Evolutionary conservation across 2,113 vertebrate genomes (phyloP), one percentile per base, ranked within the genome.

Genomic region (Etheostoma cragini): DNA sequence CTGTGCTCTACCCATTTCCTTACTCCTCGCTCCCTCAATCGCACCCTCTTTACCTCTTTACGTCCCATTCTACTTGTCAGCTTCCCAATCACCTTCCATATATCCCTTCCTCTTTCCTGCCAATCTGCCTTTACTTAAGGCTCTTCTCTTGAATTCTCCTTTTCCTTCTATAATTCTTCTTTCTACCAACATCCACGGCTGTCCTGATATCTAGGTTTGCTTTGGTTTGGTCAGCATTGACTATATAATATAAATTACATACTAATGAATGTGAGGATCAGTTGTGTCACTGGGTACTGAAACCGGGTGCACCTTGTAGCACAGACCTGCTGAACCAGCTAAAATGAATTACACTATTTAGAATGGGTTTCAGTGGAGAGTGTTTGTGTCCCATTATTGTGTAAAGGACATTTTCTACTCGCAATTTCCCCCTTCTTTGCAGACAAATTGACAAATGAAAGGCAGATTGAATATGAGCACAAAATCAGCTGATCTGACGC

Each of bases 21-120:
- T 49, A 21, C n/a, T 42, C 57, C 58, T 53, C 26, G 8, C 16
- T 15, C 38, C 33, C 22, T 58, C 56, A 21, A 19, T 64, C 63
- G 42, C 24, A 4, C 46, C 47, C 54, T 46, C 33, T 50, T 62
- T 73, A 49, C 73, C 70, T 76, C 64, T 57, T 64, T 21, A 38
- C 49, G 70, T 58, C 75, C 82, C 54, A 83, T 87, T 86, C 85
- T 67, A 46, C 33, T 81, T 69, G 58, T 78, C 70, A 3, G 64
- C 46, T 76, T 68, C 61, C 72, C 63, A 8, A 46, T 76, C 54
- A 50, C 61, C 22, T 62, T 61, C 50, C 58, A 58, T 85, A 52
- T 2, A 15, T 15, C 14, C 8, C 19, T 21, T 65, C 58, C 8
- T 53, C 56, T 49, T 42, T 33, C 6, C 22, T 22, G 46, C 67